Base-by-base conservation (phyloP, 2,113 vertebrate species). In the Nanorana parkeri region DNA sequence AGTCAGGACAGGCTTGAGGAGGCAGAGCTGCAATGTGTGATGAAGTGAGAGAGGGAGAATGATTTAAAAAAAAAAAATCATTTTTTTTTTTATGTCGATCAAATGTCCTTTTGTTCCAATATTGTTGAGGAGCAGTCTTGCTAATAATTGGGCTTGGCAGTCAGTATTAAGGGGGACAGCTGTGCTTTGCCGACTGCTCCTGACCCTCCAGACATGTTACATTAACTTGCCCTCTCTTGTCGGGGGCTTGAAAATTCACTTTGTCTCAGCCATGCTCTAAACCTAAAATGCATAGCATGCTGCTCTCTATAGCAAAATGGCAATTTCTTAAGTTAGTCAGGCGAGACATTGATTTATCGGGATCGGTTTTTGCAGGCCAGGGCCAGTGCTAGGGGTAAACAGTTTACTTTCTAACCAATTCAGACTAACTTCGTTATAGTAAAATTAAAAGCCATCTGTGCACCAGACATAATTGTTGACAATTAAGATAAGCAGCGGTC, bases 61-160 rank as follows among this genome's bases (percentile, higher is more conserved):
- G n/a, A n/a, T n/a, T n/a, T 36, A 32, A 56, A 66, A 47, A 47
- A 8, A 47, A 36, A 36, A 32, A n/a, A 4, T 36, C 6, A 6
- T 36, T 36, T 41, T 41, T 10, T 61, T 52, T 47, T 41, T 21
- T 20, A 15, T 24, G 61, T 75, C 58, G 16, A 65, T 65, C 41
- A 65, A 81, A 81, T 58, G 77, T 58, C 64, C 21, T 55, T 66
- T 68, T 68, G 28, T 79, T 28, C 7, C 19, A 21, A 78, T 32
- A 56, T 17, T 66, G 58, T 72, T 72, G 21, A 54, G 28, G 72
- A 56, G 26, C 21, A 32, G 10, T 65, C 60, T 65, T 20, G 55
- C 68, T 69, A 87, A 90, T 90, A 88, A 90, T 87, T 90, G 84
- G 89, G 81, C 85, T 88, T 87, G 68, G 83, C 85, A 88, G 86